Conservation (phyloP, 2,797 vertebrate genomes). For the Gambelia wislizenii region DNA sequence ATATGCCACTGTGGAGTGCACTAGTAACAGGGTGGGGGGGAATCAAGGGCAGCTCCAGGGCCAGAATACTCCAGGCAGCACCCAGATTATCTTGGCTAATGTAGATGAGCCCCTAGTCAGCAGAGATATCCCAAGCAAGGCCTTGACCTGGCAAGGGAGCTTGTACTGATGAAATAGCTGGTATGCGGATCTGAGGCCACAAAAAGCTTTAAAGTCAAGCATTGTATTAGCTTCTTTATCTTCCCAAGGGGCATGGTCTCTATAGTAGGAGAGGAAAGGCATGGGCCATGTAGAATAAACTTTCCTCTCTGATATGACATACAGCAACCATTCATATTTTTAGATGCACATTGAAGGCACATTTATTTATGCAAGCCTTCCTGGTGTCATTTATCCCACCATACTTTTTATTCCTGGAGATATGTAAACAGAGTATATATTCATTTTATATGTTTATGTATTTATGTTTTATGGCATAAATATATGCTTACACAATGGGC, state of each 20-base stretch:
- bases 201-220: not conserved
- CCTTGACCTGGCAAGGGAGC: not conserved
- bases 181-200: not conserved
- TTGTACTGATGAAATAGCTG: not conserved
- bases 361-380: not conserved
- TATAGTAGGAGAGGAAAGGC: not conserved
- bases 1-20: no score
- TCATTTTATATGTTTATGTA: not conserved
- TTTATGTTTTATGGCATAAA: not conserved
- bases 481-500: no score
- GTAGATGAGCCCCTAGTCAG: not conserved
- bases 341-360: not conserved
- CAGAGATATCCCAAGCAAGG: not conserved
- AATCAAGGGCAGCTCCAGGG: no score
- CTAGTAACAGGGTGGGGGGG: no score
- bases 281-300: not conserved
- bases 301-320: not conserved
- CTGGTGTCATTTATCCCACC: not conserved
- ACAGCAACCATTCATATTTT: not conserved
- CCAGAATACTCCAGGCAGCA: no score
- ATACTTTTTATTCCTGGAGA: not conserved
- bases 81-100: no score
- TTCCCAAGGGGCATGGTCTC: not conserved
- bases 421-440: not conserved
- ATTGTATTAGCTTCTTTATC: not conserved